phyloP scores from a whole-genome alignment of 2,113 vertebrate genomes.

The Anolis carolinensis region DNA sequence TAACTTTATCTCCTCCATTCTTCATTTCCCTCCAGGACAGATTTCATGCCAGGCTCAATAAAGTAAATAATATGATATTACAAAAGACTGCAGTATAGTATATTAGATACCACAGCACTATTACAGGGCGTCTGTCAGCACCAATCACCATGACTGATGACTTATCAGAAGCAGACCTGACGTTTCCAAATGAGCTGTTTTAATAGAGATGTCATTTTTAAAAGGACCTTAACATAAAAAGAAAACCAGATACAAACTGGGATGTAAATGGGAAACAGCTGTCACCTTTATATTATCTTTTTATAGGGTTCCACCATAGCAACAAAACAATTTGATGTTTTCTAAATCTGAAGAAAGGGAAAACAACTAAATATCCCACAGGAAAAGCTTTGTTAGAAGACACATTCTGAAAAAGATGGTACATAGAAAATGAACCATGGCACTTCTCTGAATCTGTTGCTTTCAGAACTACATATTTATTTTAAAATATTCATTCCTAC shows the following conservation, averaged over 20 bases:
- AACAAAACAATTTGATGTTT: background rate
- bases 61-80: conserved; percentile 50
- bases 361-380: background rate
- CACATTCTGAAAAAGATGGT: background rate
- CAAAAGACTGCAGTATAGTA: conserved; percentile 38
- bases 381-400: conserved; percentile 1
- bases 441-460: background rate
- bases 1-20: background rate
- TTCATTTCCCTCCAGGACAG: conserved; percentile 44
- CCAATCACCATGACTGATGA: conserved; percentile 64
- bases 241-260: conserved; percentile 34
- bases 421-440: background rate
- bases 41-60: conserved; percentile 58
- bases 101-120: conserved; percentile 38
- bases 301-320: conserved; percentile 43
- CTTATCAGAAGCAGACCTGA: conserved; percentile 70
- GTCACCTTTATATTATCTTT: conserved; percentile 47
- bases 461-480: background rate
- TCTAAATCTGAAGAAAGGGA: accelerated
- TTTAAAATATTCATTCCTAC: background rate
- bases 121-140: conserved; percentile 59
- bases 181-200: conserved; percentile 72
- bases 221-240: conserved; percentile 37
- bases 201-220: conserved; percentile 70
- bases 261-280: conserved; percentile 51